These are phyloP conservation scores for Zophobas morio DNA, from an alignment of 1,140 invertebrate genomes.

Conservation along the genomic window DNA sequence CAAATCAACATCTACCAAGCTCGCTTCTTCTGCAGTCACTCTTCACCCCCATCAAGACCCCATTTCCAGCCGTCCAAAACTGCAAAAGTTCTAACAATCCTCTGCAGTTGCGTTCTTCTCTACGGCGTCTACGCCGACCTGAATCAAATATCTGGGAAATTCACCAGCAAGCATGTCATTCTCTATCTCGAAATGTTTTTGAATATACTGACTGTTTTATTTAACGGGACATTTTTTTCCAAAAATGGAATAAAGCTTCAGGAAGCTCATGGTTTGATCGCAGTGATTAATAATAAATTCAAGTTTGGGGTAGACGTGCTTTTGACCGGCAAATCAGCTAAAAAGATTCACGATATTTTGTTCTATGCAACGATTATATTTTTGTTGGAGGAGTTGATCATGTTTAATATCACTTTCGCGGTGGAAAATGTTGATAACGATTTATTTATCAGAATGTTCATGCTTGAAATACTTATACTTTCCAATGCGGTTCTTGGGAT, in stretches of 20 bases:
- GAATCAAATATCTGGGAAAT: neutral
- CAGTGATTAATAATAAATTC: conserved; percentile 14
- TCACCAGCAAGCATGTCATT: conserved; percentile 6
- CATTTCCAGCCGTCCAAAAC: neutral
- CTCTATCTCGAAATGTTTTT: conserved; percentile 6
- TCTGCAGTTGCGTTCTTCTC: neutral
- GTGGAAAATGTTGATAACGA: conserved; percentile 10
- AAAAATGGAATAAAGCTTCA: conserved; percentile 16
- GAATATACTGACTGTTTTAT: conserved; percentile 1
- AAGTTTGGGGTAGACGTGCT: conserved; percentile 10
- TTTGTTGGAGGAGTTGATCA: conserved; percentile 1
- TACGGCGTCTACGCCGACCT: conserved; percentile 11
- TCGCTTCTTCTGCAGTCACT: conserved; percentile 5
- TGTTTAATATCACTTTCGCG: neutral
- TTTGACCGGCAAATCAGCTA: conserved; percentile 6
- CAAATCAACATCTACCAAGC: conserved; percentile 21
- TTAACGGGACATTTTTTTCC: neutral
- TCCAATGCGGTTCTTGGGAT: conserved; percentile 1
- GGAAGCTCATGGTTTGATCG: neutral
- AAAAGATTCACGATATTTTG: conserved; percentile 1
- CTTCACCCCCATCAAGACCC: neutral
- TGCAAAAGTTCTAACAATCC: conserved; percentile 8
- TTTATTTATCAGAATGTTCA: neutral
- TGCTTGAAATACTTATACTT: conserved; percentile 6
- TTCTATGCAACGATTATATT: neutral